Base-by-base conservation (phyloP, 2,113 vertebrate genomes). In the Pomatostomus ruficeps region DNA sequence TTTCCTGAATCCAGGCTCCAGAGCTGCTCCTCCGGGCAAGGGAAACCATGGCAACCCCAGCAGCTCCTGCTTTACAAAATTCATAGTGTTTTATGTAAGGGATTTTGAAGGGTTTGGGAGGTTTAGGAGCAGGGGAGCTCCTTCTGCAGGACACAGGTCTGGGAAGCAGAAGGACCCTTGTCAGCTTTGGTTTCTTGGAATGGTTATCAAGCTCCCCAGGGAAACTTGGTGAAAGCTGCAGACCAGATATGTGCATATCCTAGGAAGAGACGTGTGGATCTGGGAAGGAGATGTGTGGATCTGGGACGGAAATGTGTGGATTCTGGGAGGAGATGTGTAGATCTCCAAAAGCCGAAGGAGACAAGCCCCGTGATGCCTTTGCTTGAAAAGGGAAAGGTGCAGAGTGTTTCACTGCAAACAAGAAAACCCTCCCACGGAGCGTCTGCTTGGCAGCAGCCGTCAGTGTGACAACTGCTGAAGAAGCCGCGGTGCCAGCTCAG, bases 41-140 rank as follows among this genome's bases (percentile, higher is more conserved):
- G 92, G 96, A 96, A 98, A 97, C 97, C 93, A 97, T 96, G 94
- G 97, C 94, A 97, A 97, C 96, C 61, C 88, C 55, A n/a, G 86
- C 97, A 95, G 91, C 93, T 97, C 96, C 78, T 2, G 85, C 93
- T 92, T 97, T 92, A 83, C 94, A 89, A 72, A 97, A 97, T 89
- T 79, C 90, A 95, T 46, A 20, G 31, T 7, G 10, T 92, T 96
- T 94, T 74, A 95, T 36, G 67, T 40, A 94, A 73, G 28, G 51
- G 73, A 93, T 88, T 88, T 92, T 9, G 40, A 88, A 90, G 31
- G 61, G 55, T 61, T 97, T 94, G 40, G 62, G 54, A 95, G 88
- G 76, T 91, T 96, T 76, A 70, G 43, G 29, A 35, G 71, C 52
- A 55, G 22, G 0, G 55, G 25, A 86, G 33, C 31, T 94, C 92